These are phyloP conservation scores for Conus ventricosus DNA, from an alignment of 1,140 invertebrate genomes.

Conservation along the genomic window DNA sequence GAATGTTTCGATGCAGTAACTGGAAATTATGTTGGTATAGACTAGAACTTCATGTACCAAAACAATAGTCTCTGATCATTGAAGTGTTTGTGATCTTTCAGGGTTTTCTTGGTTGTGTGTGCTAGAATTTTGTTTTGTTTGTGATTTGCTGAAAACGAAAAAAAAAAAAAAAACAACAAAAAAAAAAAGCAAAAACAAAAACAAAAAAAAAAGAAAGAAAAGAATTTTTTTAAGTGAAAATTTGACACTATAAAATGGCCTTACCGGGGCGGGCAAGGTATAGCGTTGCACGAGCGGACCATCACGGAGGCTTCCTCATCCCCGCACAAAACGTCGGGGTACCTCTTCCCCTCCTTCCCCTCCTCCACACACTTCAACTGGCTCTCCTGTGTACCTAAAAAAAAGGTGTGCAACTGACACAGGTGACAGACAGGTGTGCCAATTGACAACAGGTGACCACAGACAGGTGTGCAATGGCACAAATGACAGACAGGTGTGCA, in stretches of 20 bases:
- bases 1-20: too few species aligned
- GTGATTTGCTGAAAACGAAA: not conserved
- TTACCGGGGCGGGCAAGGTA: slow-evolving; percentile 19
- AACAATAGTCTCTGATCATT: too few species aligned
- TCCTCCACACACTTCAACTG: slow-evolving; percentile 5
- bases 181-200: not conserved
- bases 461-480: not conserved
- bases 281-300: not conserved
- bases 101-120: too few species aligned
- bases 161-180: not conserved
- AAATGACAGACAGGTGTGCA: not conserved
- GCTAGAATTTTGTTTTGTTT: too few species aligned
- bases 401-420: too few species aligned
- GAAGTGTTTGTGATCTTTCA: too few species aligned
- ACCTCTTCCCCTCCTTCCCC: not conserved
- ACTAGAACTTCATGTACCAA: too few species aligned
- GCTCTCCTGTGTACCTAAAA: slow-evolving; percentile 9
- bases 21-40: too few species aligned
- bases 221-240: not conserved
- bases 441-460: not conserved
- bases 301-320: slow-evolving; percentile 6
- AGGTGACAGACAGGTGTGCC: not conserved
- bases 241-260: not conserved
- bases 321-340: not conserved
- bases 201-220: not conserved